Evolutionary conservation across 2,113 vertebrate species (phyloP), one percentile per base, ranked within the genome.

Genomic region (Ivindomyrus marchei): DNA sequence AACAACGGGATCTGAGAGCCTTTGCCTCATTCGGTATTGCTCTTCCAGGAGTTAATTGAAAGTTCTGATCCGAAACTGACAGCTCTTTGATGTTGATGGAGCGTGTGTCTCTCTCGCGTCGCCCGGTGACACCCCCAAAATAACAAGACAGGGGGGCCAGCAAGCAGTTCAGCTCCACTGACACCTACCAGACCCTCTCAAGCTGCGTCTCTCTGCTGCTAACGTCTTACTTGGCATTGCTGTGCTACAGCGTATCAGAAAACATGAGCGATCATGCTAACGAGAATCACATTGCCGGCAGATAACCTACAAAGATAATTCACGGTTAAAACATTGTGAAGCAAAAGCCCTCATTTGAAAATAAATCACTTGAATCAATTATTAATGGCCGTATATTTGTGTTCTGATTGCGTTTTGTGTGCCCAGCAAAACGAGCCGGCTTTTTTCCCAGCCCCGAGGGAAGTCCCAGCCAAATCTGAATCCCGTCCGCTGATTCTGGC

Each of bases 21-120:
- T 17, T 88, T 70, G 56, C 88, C 89, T 91, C 85, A 91, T 89
- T 19, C 88, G 83, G 88, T 21, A 91, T 89, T 92, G 90, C 91
- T 92, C 89, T 92, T 91, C 39, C 91, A 90, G 94, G 94, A 94
- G 91, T 92, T 96, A 95, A 96, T 96, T 96, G 95, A 95, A 93
- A 93, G 93, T 95, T 95, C 95, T 95, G 96, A 96, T 96, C 95
- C 96, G 95, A 94, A 95, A 96, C 95, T 94, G 95, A 96, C 95
- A 95, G 92, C 58, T 94, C 91, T 93, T 92, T 90, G 93, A 94
- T 90, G 88, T 74, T 46, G 90, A 88, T 89, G 88, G 89, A 94
- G 93, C 93, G 93, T 39, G 88, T 89, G 62, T 92, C 94, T 94
- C 94, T 94, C 94, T 94, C 94, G 90, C 92, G 92, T 94, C 94